Conservation (phyloP, 2,888 invertebrate species). For the Eupsilia transversa region DNA sequence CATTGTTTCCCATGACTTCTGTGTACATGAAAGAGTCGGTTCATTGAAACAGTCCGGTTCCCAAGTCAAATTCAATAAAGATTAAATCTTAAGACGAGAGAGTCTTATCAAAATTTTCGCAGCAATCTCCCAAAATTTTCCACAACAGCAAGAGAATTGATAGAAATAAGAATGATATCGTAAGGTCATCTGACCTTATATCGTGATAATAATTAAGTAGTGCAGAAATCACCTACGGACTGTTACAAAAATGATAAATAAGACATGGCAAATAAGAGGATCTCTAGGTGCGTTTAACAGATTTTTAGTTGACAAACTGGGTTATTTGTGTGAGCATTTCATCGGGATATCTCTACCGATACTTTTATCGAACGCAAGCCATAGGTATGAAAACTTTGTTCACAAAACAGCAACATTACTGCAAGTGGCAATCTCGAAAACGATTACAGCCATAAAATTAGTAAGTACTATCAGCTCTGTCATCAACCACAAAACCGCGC, state of each 20-base stretch:
- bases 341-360: background rate
- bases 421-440: background rate
- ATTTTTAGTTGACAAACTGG: background rate
- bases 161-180: background rate
- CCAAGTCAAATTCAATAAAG: background rate
- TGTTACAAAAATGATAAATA: background rate
- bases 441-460: background rate
- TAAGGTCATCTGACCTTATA: background rate
- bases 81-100: background rate
- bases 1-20: background rate
- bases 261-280: background rate
- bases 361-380: background rate
- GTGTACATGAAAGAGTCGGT: background rate
- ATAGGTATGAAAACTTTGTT: no score
- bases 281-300: background rate
- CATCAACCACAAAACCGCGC: constrained; percentile 10
- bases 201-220: background rate
- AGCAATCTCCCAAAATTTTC: background rate
- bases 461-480: background rate
- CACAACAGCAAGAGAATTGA: background rate
- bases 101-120: background rate
- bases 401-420: background rate
- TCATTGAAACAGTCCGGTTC: background rate
- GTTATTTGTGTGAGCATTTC: background rate
- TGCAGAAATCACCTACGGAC: no score